Percentiles rank a stretch among this genome's conserved stretches.
Evolutionary conservation across 64 coral and sea anemone genomes (phyloP).

Genomic region (Dendrophyllia cribrosa): DNA sequence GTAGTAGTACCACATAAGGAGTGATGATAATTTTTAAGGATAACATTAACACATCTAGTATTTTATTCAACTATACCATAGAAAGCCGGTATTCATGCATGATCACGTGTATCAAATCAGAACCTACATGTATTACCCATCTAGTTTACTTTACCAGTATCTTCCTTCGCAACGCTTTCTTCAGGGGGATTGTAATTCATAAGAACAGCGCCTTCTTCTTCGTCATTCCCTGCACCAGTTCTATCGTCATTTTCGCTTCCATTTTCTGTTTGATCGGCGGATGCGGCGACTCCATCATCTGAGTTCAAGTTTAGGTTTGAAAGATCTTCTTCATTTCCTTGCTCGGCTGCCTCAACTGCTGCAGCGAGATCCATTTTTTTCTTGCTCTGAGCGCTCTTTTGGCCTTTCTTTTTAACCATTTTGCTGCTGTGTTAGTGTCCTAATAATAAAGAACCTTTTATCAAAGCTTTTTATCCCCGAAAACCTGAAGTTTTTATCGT

Average conservation of each 20-base stretch:
- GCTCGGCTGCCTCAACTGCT: constrained; percentile 88
- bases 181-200: constrained; percentile 62
- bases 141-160: background rate
- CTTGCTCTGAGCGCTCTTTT: constrained; percentile 67
- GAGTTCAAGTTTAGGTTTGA: constrained; percentile 64
- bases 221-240: constrained; percentile 46
- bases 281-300: background rate
- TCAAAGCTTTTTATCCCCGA: background rate
- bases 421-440: background rate
- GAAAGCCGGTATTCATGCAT: background rate
- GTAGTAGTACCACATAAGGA: no score
- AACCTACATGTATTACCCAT: background rate
- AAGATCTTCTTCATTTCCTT: constrained; percentile 57
- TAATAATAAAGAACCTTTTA: background rate
- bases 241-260: constrained; percentile 45
- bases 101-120: background rate
- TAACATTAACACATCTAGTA: no score
- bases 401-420: constrained; percentile 73
- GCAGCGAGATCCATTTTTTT: constrained; percentile 88
- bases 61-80: no score
- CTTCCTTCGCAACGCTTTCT: constrained; percentile 21
- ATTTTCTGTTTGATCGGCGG: background rate
- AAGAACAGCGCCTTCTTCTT: constrained; percentile 42
- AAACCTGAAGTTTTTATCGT: background rate
- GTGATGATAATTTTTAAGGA: no score